Evolutionary conservation across 2,113 vertebrate species (phyloP).

Genomic region (Ptilonorhynchus violaceus): DNA sequence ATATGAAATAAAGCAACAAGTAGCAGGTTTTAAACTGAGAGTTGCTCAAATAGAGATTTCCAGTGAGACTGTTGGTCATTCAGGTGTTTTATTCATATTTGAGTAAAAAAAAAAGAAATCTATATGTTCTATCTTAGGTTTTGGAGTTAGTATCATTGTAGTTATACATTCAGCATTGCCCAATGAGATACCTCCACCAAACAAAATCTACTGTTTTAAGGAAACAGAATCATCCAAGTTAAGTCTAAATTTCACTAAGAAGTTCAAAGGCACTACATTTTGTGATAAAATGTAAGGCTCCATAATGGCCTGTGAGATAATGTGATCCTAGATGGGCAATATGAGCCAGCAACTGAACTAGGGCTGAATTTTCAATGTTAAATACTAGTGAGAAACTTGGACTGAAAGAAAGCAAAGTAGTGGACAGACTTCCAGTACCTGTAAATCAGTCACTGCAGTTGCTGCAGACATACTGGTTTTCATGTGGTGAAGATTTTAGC

Average conservation of each 20-base stretch:
- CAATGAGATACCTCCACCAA: background rate
- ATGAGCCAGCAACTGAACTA: background rate
- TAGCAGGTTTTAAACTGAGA: background rate
- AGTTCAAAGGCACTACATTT: background rate
- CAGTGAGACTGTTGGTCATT: background rate
- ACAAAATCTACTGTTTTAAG: background rate
- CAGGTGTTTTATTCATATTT: background rate
- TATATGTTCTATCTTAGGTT: background rate
- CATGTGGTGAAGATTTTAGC: background rate
- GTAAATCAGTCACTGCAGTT: background rate
- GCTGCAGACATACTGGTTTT: background rate
- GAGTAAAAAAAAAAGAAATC: background rate
- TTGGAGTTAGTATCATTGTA: background rate
- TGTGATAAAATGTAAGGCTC: background rate
- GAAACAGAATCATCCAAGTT: background rate
- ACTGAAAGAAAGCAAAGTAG: background rate
- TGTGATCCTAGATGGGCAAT: background rate
- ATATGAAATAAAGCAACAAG: background rate
- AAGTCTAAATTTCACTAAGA: background rate
- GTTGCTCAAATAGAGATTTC: background rate
- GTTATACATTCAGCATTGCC: background rate
- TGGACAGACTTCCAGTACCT: too few species aligned
- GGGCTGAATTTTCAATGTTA: background rate
- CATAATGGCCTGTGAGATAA: background rate
- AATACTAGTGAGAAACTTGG: background rate